These are phyloP conservation scores for Scaptomyza parva DNA, from an alignment of 2,888 invertebrate genomes.

Conservation along the genomic window DNA sequence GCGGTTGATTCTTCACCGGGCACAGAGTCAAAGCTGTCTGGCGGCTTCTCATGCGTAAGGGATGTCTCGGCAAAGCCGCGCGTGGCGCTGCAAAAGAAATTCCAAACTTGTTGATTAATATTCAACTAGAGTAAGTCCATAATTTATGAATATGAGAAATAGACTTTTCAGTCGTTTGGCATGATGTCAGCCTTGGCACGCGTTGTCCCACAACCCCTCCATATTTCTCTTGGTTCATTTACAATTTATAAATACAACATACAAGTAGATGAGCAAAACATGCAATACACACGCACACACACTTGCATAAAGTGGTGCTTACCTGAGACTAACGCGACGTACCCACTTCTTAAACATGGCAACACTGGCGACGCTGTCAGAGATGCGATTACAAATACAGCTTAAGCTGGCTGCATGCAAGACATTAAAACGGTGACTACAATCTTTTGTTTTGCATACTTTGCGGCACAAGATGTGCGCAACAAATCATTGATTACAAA, in stretches of 20 bases:
- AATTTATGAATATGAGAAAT: slow-evolving; percentile 33
- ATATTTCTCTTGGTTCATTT: slow-evolving; percentile 42
- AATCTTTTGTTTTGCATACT: slow-evolving; percentile 48
- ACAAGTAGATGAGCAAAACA: slow-evolving; percentile 5
- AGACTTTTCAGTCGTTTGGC: slow-evolving; percentile 27
- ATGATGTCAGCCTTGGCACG: slow-evolving; percentile 59
- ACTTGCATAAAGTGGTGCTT: slow-evolving; percentile 59
- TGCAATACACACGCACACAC: slow-evolving; percentile 1
- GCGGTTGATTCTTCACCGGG: slow-evolving; percentile 41
- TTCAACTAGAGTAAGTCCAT: slow-evolving; percentile 21
- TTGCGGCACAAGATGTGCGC: slow-evolving; percentile 42
- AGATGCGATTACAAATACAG: slow-evolving; percentile 16
- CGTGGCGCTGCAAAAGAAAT: slow-evolving; percentile 75
- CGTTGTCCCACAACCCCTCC: background rate
- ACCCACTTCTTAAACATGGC: slow-evolving; percentile 84
- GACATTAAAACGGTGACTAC: slow-evolving; percentile 33
- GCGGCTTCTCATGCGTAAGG: slow-evolving; percentile 79
- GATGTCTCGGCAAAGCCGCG: slow-evolving; percentile 83
- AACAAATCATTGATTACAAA: slow-evolving; percentile 26
- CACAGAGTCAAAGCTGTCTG: slow-evolving; percentile 57
- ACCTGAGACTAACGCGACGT: slow-evolving; percentile 84
- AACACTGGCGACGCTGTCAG: slow-evolving; percentile 45
- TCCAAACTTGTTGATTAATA: slow-evolving; percentile 59
- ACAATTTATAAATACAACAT: slow-evolving; percentile 50
- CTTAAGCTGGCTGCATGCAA: slow-evolving; percentile 35